Base-by-base conservation (phyloP, 2,888 invertebrate genomes). In the Drosophila gaucha region DNA sequence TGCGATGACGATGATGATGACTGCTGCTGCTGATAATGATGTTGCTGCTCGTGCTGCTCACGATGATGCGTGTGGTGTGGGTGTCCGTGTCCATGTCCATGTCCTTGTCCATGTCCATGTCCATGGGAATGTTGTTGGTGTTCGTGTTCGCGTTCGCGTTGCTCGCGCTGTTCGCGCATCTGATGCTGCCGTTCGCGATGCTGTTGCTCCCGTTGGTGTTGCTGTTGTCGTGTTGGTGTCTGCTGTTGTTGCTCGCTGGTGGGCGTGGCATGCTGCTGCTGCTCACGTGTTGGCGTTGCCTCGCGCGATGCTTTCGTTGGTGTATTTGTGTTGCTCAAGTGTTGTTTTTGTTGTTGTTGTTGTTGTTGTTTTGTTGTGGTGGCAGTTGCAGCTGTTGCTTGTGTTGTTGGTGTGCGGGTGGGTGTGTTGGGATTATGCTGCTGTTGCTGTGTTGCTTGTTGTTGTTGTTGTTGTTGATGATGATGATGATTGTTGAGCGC, bases 301-400 rank as follows among this genome's bases (percentile, higher is more conserved):
- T 82, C 89, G 18, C 87, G 87, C 55, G 82, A 80, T 31, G 66
- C 64, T 57, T 82, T 85, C 30, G 83, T 76, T 63, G 88, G 71
- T 60, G 89, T 80, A 31, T 73, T 88, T 43, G 70, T 78, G 70
- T 52, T 75, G 59, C 41, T 78, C 26, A 56, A 35, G 58, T 71
- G 74, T 71, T 72, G 88, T 41, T 67, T 67, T 49, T 80, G 57
- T 47, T n/a, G 67, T 52, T 38, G 38, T 18, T 49, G 75, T 43
- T 63, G 59, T n/a, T 31, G 67, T 20, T 70, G 67, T 51, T 52
- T 72, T 46, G 65, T 43, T 64, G 80, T 51, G 66, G 74, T 56
- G 59, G 54, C n/a, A n/a, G n/a, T 33, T 6, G 69, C 49, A 46
- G 62, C 30, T 41, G 67, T 20, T 36, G 56, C 46, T 26, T 39